Conservation (phyloP, 2,888 invertebrate species). For the Drosophila hamatofila region DNA sequence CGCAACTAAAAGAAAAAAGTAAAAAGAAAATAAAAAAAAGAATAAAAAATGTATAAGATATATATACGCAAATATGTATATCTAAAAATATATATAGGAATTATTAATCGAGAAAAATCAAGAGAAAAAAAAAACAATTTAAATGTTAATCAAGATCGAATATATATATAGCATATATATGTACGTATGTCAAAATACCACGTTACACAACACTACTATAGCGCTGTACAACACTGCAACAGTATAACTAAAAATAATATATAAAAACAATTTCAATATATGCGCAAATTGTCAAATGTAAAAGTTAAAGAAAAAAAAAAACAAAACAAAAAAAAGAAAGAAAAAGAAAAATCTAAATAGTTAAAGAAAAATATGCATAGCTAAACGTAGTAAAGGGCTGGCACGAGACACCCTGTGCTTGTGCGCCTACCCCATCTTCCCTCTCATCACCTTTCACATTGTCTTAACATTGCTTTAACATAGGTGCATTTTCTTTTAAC, state of each 20-base stretch:
- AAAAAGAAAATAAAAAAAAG: not conserved
- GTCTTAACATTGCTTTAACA: not conserved
- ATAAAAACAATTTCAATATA: slow-evolving; percentile 48
- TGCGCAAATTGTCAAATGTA: slow-evolving; percentile 32
- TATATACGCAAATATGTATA: slow-evolving; percentile 20
- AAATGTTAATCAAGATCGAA: slow-evolving; percentile 46
- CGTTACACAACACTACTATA: slow-evolving; percentile 24
- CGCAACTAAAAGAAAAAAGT: slow-evolving; percentile 62
- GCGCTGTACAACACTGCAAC: slow-evolving; percentile 35
- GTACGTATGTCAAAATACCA: slow-evolving; percentile 31
- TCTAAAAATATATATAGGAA: slow-evolving; percentile 28
- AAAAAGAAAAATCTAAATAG: slow-evolving; percentile 20
- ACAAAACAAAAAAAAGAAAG: not conserved
- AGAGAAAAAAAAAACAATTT: slow-evolving; percentile 31
- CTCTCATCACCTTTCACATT: slow-evolving; percentile 4
- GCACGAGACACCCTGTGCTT: slow-evolving; percentile 40
- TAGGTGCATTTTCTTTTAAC: not conserved
- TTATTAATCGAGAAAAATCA: slow-evolving; percentile 41
- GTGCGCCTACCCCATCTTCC: not conserved
- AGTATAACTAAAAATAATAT: slow-evolving; percentile 15
- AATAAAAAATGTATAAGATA: slow-evolving; percentile 20
- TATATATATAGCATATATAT: slow-evolving; percentile 11
- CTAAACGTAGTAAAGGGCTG: slow-evolving; percentile 53
- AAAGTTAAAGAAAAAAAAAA: slow-evolving; percentile 19
- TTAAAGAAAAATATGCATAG: slow-evolving; percentile 44